Base-by-base conservation (phyloP, 2,888 invertebrate genomes). In the Rotaria sp. region DNA sequence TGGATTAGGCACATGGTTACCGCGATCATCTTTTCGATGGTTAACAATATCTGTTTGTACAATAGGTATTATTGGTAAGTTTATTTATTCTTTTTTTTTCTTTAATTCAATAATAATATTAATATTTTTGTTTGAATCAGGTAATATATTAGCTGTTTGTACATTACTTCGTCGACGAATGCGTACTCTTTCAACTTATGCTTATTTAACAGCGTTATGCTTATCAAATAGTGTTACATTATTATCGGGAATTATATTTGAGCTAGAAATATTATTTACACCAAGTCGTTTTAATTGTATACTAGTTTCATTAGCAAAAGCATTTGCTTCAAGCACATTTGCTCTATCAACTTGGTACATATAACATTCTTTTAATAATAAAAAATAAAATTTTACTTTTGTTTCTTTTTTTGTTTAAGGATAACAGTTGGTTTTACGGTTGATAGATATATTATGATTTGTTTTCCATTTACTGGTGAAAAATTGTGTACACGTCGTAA, bases 401-500 rank as follows among this genome's bases (percentile, higher is more conserved):
- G 10, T 30, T 35, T 48, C 84, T 84, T 57, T 87, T 74, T 21
- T 57, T 57, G 1, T 21, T 57, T 57, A 21, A 85, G 57, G 67
- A 85, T 55, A 26, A 50, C 38, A 85, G 41, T 84, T 85, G 87
- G 41, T 57, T 52, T 48, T 85, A 86, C 87, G 7, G n/a, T 85
- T 24, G 87, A 87, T 85, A 85, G 87, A 30, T 91, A 91, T 88
- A 90, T 91, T 84, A 91, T 91, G 91, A 91, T 91, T 52, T 91
- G 91, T 86, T 91, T 91, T 86, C 91, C 91, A 11, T 91, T 91
- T 87, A 88, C 88, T 50, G 90, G 91, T 0, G 90, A 90, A 86
- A 88, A 88, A 26, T 88, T 90, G 88, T 91, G 91, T 87, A 89
- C 88, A 41, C 88, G 90, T 0, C 88, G 88, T 10, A 87, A 90